Evolutionary conservation across 2,888 invertebrate species (phyloP).

Genomic region (Cephonodes hylas): DNA sequence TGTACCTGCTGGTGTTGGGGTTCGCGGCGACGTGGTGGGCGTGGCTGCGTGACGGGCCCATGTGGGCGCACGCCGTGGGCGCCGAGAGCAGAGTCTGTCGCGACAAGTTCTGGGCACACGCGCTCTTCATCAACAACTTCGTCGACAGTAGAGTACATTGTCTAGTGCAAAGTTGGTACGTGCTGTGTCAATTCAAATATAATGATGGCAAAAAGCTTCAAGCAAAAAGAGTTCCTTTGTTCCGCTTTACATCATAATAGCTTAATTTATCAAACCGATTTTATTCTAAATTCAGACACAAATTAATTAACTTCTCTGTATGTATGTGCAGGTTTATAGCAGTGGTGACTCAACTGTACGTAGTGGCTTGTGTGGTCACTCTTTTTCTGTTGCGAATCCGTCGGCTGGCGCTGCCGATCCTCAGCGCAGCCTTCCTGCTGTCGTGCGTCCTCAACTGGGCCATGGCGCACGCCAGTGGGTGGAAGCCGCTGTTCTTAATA

Average conservation of each 20-base stretch:
- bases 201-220: no score
- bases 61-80: neutral
- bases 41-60: neutral
- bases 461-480: neutral
- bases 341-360: neutral
- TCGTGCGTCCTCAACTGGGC: neutral
- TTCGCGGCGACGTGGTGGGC: neutral
- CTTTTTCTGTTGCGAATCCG: neutral
- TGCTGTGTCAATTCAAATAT: neutral
- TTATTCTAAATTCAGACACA: no score
- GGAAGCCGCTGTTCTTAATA: neutral
- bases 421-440: neutral
- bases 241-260: no score
- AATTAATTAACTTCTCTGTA: no score
- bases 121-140: neutral
- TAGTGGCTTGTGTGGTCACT: neutral
- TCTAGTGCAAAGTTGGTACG: neutral
- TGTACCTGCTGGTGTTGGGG: neutral
- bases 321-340: neutral
- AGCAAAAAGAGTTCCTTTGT: no score
- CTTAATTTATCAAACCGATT: no score
- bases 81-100: neutral
- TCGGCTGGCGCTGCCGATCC: neutral
- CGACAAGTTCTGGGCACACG: neutral
- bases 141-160: neutral